Evolutionary conservation across 1,140 invertebrate species (phyloP).

Genomic region (Lysiphlebus fabarum): DNA sequence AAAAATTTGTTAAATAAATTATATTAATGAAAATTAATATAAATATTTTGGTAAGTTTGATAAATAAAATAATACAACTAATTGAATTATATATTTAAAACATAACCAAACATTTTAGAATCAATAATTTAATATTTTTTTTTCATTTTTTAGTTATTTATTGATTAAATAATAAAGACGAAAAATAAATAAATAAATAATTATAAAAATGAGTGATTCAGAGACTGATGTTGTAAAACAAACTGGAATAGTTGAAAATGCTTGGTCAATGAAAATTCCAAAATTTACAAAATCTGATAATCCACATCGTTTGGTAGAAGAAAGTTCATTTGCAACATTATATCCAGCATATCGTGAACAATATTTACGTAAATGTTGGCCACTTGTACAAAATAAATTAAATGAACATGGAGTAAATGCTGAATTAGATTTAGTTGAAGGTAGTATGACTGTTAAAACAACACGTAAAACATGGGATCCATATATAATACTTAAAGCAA

Average conservation of each 20-base stretch:
- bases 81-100: no score
- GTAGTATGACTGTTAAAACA: slow-evolving; percentile 91
- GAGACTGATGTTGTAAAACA: slow-evolving; percentile 38
- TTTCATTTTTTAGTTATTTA: no score
- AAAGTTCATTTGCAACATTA: slow-evolving; percentile 77
- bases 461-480: slow-evolving; percentile 99
- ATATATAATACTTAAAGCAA: slow-evolving; percentile 93
- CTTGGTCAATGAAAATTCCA: slow-evolving; percentile 86
- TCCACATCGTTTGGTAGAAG: slow-evolving; percentile 71
- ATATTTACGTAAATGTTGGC: slow-evolving; percentile 95
- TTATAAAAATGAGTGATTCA: slow-evolving; percentile 42
- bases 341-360: slow-evolving; percentile 94
- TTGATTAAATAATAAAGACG: no score
- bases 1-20: no score
- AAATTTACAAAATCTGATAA: slow-evolving; percentile 89
- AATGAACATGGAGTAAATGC: slow-evolving; percentile 77
- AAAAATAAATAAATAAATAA: no score
- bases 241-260: slow-evolving; percentile 71
- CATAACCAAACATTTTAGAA: no score
- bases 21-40: no score
- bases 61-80: no score
- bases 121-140: no score
- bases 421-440: slow-evolving; percentile 93
- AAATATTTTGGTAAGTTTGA: no score
- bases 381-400: slow-evolving; percentile 85